Conservation (phyloP, 2,797 vertebrate species). For the Myotis myotis region DNA sequence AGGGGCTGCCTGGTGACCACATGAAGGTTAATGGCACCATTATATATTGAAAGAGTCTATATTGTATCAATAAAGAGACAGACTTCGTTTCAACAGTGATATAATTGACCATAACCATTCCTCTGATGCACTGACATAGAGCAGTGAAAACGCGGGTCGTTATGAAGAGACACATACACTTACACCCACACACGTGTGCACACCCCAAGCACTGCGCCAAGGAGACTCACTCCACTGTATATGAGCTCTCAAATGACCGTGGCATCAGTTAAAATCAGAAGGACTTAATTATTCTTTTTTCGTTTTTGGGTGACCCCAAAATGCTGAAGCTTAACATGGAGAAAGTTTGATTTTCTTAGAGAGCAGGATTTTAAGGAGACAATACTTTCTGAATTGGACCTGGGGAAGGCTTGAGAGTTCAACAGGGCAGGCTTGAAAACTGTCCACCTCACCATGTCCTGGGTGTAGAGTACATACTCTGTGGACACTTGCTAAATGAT, state of each 20-base stretch:
- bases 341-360: neutral
- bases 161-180: neutral
- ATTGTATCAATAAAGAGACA: conserved; percentile 47
- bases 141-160: neutral
- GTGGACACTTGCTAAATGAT: neutral
- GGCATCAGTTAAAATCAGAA: conserved; percentile 13
- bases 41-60: neutral
- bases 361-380: neutral
- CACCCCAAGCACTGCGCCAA: neutral
- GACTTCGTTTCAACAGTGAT: conserved; percentile 45
- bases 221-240: neutral
- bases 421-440: neutral
- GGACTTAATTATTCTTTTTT: conserved; percentile 8
- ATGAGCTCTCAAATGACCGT: neutral
- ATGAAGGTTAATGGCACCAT: conserved; percentile 10
- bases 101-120: neutral
- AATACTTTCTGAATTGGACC: neutral
- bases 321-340: neutral
- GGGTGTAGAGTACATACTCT: neutral
- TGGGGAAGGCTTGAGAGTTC: neutral
- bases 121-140: neutral
- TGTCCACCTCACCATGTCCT: neutral
- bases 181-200: neutral
- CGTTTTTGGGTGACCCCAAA: neutral
- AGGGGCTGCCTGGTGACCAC: neutral